Conservation (phyloP, 2,797 vertebrate species). For the Leptodactylus fallax region DNA sequence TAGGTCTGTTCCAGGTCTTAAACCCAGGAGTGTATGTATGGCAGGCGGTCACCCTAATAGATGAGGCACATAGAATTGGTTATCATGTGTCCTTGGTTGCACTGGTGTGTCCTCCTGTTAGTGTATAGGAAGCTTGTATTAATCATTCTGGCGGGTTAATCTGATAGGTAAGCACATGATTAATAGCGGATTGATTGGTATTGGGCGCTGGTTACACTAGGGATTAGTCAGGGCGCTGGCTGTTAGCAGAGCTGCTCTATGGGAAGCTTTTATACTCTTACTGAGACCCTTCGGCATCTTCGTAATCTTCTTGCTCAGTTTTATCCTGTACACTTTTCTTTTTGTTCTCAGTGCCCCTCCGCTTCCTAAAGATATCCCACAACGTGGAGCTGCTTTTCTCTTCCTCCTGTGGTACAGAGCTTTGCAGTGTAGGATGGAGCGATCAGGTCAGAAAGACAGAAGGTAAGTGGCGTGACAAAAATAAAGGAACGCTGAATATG, state of each 20-base stretch:
- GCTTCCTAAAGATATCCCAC: conserved; percentile 84
- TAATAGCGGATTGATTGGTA: conserved; percentile 9
- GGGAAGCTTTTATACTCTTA: conserved; percentile 81
- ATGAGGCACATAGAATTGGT: no score
- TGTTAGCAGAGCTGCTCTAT: conserved; percentile 74
- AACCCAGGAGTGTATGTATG: no score
- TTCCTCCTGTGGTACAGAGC: conserved; percentile 77
- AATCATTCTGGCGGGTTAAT: conserved; percentile 24
- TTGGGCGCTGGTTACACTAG: conserved; percentile 63
- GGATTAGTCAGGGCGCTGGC: conserved; percentile 73
- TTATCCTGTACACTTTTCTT: conserved; percentile 82
- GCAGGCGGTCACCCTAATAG: no score
- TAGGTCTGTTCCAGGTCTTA: no score
- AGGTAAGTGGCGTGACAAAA: background rate
- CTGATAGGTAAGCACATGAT: conserved; percentile 40
- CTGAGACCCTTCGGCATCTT: conserved; percentile 80
- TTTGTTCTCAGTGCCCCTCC: conserved; percentile 83
- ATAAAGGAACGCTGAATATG: background rate
- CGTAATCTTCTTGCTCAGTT: conserved; percentile 77
- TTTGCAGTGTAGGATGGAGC: conserved; percentile 74
- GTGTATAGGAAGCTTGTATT: background rate
- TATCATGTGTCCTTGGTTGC: no score
- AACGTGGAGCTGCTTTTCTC: conserved; percentile 78
- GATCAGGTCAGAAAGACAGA: conserved; percentile 44
- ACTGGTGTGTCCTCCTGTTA: no score